Evolutionary conservation across 2,797 vertebrate genomes (phyloP).

Genomic region (Phataginus tricuspis): DNA sequence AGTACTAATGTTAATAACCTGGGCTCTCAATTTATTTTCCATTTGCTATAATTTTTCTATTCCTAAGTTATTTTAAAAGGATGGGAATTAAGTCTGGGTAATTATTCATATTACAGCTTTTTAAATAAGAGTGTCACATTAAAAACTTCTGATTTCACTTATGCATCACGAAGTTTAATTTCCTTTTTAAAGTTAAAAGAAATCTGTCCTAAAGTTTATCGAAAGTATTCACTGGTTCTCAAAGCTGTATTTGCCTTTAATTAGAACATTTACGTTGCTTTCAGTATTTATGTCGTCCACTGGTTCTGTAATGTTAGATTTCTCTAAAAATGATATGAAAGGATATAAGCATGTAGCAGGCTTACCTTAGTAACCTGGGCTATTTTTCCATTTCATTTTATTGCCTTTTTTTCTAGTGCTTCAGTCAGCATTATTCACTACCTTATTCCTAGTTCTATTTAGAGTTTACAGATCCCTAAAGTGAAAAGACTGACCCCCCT

Average conservation of each 20-base stretch:
- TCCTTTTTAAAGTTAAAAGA: not conserved
- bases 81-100: not conserved
- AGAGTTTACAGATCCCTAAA: conserved; percentile 5
- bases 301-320: not conserved
- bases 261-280: not conserved
- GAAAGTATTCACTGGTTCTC: not conserved
- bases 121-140: not conserved
- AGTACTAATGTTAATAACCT: not conserved
- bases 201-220: not conserved
- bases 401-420: not conserved
- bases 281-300: not conserved
- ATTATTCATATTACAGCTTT: not conserved
- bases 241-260: not conserved
- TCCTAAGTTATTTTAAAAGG: not conserved
- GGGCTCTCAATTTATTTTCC: not conserved
- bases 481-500: not conserved
- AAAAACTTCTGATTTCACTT: not conserved
- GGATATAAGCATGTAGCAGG: not conserved
- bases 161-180: not conserved
- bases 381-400: conserved; percentile 11
- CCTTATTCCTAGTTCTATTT: not conserved
- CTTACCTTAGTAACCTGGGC: not conserved
- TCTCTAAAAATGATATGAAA: not conserved
- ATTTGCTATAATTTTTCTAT: not conserved
- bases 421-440: not conserved